Evolutionary conservation across 2,888 invertebrate genomes (phyloP).

Genomic region (Cylloceria caligata): DNA sequence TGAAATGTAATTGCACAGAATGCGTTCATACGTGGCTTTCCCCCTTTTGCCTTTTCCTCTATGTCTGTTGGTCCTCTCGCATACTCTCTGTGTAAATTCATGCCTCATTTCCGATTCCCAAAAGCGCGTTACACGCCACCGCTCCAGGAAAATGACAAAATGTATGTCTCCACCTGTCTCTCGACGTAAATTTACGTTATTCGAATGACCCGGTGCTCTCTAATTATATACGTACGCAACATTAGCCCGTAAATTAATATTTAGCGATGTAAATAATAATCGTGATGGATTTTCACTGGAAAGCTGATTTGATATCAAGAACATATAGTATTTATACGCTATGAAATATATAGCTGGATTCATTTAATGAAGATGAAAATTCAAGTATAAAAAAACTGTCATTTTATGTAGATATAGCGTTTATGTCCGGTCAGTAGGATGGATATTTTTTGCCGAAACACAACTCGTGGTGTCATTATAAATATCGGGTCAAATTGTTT

Average conservation of each 20-base stretch:
- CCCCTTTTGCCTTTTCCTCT: background rate
- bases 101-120: slow-evolving; percentile 53
- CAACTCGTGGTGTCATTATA: too few relatives aligned
- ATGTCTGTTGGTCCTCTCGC: slow-evolving; percentile 5
- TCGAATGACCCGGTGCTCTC: slow-evolving; percentile 14
- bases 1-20: slow-evolving; percentile 31
- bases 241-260: background rate
- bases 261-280: slow-evolving; percentile 1
- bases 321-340: background rate
- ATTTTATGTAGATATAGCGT: too few relatives aligned
- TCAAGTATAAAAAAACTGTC: too few relatives aligned
- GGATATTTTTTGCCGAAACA: too few relatives aligned
- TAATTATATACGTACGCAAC: slow-evolving; percentile 4
- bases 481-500: too few relatives aligned
- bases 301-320: background rate
- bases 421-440: too few relatives aligned
- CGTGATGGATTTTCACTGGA: background rate
- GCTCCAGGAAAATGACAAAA: slow-evolving; percentile 30
- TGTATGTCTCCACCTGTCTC: slow-evolving; percentile 3
- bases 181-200: slow-evolving; percentile 16
- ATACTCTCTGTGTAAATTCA: slow-evolving; percentile 39
- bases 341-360: background rate
- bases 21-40: slow-evolving; percentile 11
- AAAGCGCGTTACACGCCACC: background rate
- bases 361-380: background rate